A percentile compares a stretch with the other conserved stretches of the same genome.
phyloP scores from a whole-genome alignment of 2,113 vertebrate species.

The Lutjanus erythropterus region DNA sequence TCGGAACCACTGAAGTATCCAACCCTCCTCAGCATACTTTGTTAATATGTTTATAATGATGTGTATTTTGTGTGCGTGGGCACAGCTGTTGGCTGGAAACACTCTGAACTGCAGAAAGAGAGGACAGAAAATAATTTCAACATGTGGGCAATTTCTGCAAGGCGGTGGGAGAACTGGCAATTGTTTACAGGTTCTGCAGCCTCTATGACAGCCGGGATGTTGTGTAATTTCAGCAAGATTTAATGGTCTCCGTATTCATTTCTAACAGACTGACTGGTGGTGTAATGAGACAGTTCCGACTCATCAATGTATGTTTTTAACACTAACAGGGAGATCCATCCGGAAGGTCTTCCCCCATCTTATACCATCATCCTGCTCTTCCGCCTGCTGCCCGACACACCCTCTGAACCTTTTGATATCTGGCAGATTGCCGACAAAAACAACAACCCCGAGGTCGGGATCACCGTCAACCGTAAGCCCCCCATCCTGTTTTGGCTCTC shows the following conservation, averaged over 20 bases:
- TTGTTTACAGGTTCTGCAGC: conserved; percentile 38
- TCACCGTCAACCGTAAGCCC: conserved; percentile 94
- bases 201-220: conserved; percentile 1
- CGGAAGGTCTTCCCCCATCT: conserved; percentile 92
- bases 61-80: conserved; percentile 48
- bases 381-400: conserved; percentile 92
- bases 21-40: conserved; percentile 46
- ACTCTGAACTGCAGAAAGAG: conserved; percentile 50
- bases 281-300: conserved; percentile 3
- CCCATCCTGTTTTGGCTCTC: conserved; percentile 25
- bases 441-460: conserved; percentile 95
- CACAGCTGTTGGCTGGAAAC: conserved; percentile 68
- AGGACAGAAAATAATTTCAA: conserved; percentile 75
- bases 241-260: conserved; percentile 14
- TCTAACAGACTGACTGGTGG: background rate
- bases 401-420: conserved; percentile 93
- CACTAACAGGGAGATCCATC: conserved; percentile 92
- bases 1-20: conserved; percentile 16
- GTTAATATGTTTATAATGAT: conserved; percentile 69
- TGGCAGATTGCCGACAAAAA: conserved; percentile 98
- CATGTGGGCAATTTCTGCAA: conserved; percentile 67
- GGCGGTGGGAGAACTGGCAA: conserved; percentile 39
- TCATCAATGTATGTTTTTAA: conserved; percentile 36
- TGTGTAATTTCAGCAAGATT: background rate
- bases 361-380: conserved; percentile 97